Evolutionary conservation across 2,888 invertebrate species (phyloP).

Genomic region (Nomada ferruginata): DNA sequence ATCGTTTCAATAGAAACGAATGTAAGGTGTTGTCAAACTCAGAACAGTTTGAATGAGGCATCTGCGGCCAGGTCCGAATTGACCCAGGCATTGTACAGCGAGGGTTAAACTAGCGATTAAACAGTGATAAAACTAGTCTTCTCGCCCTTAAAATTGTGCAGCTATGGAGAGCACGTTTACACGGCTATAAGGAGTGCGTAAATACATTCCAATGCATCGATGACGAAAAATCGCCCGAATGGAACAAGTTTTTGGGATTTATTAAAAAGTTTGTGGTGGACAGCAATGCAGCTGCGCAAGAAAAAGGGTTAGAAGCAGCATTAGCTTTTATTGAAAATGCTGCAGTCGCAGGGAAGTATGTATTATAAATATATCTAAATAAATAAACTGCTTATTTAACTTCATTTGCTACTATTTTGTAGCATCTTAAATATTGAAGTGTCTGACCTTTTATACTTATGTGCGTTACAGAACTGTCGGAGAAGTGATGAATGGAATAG

Average conservation of each 20-base stretch:
- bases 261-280: conserved; percentile 98
- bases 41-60: too few relatives aligned
- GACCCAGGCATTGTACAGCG: too few relatives aligned
- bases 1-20: too few relatives aligned
- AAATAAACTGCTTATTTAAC: neutral
- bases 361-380: conserved; percentile 34
- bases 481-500: conserved; percentile 95
- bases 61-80: too few relatives aligned
- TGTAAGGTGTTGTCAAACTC: too few relatives aligned
- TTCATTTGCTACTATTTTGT: neutral
- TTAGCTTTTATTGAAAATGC: conserved; percentile 96
- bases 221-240: conserved; percentile 97
- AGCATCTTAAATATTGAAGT: too few relatives aligned
- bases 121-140: neutral
- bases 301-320: conserved; percentile 97
- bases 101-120: neutral
- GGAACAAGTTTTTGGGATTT: conserved; percentile 94
- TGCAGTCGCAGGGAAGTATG: conserved; percentile 91
- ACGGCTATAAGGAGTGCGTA: conserved; percentile 96
- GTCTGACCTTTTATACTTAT: neutral
- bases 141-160: conserved; percentile 73
- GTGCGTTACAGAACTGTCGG: conserved; percentile 88
- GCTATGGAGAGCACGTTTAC: conserved; percentile 97
- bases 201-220: conserved; percentile 94
- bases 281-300: conserved; percentile 97